Evolutionary conservation across 2,888 invertebrate species (phyloP).

Genomic region (Erebia epiphron): DNA sequence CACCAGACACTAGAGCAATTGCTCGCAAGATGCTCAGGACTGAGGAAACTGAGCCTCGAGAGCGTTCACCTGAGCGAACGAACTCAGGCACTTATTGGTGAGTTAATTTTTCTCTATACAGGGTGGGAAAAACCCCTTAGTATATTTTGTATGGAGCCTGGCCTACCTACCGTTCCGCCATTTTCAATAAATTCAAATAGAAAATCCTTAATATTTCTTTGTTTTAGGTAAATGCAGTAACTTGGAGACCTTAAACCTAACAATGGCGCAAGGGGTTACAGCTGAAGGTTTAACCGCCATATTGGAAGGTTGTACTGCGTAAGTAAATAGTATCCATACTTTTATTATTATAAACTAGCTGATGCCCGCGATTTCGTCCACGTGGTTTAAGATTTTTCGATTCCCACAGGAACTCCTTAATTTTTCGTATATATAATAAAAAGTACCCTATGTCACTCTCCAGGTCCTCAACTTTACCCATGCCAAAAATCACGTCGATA

Average conservation of each 20-base stretch:
- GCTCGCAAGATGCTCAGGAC: slow-evolving; percentile 85
- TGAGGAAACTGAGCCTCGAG: slow-evolving; percentile 94
- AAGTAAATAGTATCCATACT: slow-evolving; percentile 43
- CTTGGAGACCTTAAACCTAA: slow-evolving; percentile 91
- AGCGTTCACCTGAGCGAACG: slow-evolving; percentile 85
- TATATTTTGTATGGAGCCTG: too few species aligned
- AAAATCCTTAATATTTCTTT: neutral
- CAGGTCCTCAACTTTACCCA: too few species aligned
- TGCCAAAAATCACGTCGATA: too few species aligned
- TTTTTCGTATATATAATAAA: too few species aligned
- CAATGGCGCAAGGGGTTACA: slow-evolving; percentile 90
- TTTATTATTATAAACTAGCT: too few species aligned
- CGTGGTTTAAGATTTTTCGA: too few species aligned
- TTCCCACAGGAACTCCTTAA: too few species aligned
- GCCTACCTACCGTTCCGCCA: too few species aligned
- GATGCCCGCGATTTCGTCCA: too few species aligned
- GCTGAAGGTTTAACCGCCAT: slow-evolving; percentile 85
- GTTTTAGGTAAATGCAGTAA: slow-evolving; percentile 68
- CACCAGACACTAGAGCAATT: slow-evolving; percentile 79
- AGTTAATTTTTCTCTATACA: slow-evolving; percentile 42
- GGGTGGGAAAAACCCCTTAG: too few species aligned
- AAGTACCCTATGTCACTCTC: too few species aligned
- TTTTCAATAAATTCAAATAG: too few species aligned
- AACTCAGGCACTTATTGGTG: slow-evolving; percentile 86
- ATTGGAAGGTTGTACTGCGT: slow-evolving; percentile 84